A percentile compares a stretch with the other conserved stretches of the same genome.
Conservation (phyloP, 2,888 invertebrate genomes). For the Drosophila prostipennis region DNA sequence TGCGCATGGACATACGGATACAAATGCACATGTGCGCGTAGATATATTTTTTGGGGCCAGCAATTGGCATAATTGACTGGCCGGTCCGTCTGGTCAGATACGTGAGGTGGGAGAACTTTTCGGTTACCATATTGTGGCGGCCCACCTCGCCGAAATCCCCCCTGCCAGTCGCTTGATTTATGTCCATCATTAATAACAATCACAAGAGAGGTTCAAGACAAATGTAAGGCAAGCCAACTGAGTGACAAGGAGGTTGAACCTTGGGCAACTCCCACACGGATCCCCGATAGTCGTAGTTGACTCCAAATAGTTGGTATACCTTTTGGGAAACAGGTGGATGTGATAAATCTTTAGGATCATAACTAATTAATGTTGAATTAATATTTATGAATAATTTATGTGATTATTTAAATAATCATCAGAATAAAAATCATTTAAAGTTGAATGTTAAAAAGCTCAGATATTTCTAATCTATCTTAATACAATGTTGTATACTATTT, state of each 20-base stretch:
- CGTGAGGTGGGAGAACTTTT: conserved; percentile 43
- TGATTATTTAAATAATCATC: too few relatives aligned
- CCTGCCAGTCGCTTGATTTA: conserved; percentile 58
- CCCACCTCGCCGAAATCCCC: too few relatives aligned
- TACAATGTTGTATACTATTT: too few relatives aligned
- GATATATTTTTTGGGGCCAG: conserved; percentile 59
- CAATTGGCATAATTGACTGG: conserved; percentile 75
- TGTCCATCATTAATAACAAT: conserved; percentile 67
- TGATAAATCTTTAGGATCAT: neutral
- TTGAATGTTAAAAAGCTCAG: too few relatives aligned
- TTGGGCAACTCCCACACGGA: conserved; percentile 23
- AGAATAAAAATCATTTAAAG: too few relatives aligned
- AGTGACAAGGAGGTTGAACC: conserved; percentile 44
- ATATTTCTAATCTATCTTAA: too few relatives aligned
- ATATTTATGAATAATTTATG: neutral
- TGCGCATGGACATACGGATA: conserved; percentile 33
- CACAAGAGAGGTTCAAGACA: conserved; percentile 43
- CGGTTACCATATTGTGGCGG: conserved; percentile 16
- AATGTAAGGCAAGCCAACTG: conserved; percentile 22
- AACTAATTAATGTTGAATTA: too few relatives aligned
- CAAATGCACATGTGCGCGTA: conserved; percentile 31
- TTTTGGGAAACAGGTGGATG: neutral
- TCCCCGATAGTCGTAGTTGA: neutral
- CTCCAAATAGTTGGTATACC: neutral
- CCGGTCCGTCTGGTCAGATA: conserved; percentile 31